phyloP scores from a whole-genome alignment of 1,140 invertebrate species.

The Planococcus citri region DNA sequence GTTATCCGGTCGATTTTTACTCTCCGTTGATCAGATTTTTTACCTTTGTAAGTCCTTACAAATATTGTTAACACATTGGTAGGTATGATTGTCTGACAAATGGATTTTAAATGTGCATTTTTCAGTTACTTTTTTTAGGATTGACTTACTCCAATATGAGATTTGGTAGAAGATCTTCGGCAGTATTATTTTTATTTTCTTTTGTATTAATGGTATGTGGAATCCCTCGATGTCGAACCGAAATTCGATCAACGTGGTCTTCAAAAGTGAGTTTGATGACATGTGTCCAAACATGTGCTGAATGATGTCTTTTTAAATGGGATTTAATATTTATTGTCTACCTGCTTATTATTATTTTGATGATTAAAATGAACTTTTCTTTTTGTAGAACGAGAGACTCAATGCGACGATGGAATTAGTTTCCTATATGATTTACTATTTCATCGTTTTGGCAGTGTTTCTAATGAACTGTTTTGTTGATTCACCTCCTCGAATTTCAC shows the following conservation, averaged over 20 bases:
- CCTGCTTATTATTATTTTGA: too few species aligned
- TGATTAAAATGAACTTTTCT: too few species aligned
- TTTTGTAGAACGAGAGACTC: slow-evolving; percentile 29
- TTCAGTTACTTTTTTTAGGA: slow-evolving; percentile 50
- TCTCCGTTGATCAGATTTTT: slow-evolving; percentile 59
- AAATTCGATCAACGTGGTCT: slow-evolving; percentile 38
- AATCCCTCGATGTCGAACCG: slow-evolving; percentile 56
- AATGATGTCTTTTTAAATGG: too few species aligned
- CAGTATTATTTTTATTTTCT: slow-evolving; percentile 81
- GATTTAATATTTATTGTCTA: too few species aligned
- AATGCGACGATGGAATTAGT: slow-evolving; percentile 46
- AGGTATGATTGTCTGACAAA: neutral
- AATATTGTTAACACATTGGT: slow-evolving; percentile 27
- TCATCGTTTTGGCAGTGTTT: slow-evolving; percentile 54
- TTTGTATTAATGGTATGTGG: slow-evolving; percentile 55
- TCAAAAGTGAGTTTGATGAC: slow-evolving; percentile 25
- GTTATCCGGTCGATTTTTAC: slow-evolving; percentile 55
- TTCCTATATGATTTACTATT: slow-evolving; percentile 72
- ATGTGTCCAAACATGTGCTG: neutral
- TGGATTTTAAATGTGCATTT: slow-evolving; percentile 14
- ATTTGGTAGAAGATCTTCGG: slow-evolving; percentile 72
- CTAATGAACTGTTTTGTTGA: slow-evolving; percentile 74
- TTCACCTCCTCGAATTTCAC: slow-evolving; percentile 48
- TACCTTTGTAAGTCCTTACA: slow-evolving; percentile 74
- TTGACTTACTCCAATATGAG: slow-evolving; percentile 65